A percentile compares a stretch with the other conserved stretches of the same genome.
Conservation (phyloP, 1,140 invertebrate genomes). For the Halesus radiatus region DNA sequence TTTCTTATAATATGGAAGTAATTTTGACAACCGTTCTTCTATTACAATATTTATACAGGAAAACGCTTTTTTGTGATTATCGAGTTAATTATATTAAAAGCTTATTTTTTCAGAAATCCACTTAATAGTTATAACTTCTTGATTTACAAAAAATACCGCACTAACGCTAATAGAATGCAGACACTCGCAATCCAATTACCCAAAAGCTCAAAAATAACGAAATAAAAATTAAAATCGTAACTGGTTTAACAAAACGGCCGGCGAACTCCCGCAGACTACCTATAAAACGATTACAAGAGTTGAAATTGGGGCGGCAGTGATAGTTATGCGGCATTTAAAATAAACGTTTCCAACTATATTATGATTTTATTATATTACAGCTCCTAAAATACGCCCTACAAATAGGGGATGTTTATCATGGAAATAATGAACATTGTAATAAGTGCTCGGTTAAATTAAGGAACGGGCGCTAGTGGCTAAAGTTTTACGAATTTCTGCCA, state of each 20-base stretch:
- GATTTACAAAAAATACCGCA: background rate
- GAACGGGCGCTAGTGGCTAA: background rate
- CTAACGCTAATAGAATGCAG: slow-evolving; percentile 4
- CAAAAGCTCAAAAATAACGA: background rate
- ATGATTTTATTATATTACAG: slow-evolving; percentile 34
- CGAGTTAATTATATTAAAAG: no score
- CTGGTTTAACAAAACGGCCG: slow-evolving; percentile 12
- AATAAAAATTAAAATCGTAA: slow-evolving; percentile 23
- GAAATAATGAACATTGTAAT: background rate
- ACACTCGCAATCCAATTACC: slow-evolving; percentile 21
- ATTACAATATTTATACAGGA: no score
- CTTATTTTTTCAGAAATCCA: no score
- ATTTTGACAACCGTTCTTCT: no score
- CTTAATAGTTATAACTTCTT: no score
- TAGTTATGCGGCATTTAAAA: slow-evolving; percentile 34
- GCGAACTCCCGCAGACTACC: background rate
- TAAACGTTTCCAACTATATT: slow-evolving; percentile 16
- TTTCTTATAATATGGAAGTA: no score
- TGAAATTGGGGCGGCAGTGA: slow-evolving; percentile 3
- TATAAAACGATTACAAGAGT: slow-evolving; percentile 15
- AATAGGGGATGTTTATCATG: background rate
- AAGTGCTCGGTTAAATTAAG: background rate
- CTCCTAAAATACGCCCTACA: background rate
- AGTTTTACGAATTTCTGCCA: slow-evolving; percentile 33
- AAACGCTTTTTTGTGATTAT: no score